These are phyloP conservation scores for Pherbina coryleti DNA, from an alignment of 2,888 invertebrate species.

Conservation along the genomic window DNA sequence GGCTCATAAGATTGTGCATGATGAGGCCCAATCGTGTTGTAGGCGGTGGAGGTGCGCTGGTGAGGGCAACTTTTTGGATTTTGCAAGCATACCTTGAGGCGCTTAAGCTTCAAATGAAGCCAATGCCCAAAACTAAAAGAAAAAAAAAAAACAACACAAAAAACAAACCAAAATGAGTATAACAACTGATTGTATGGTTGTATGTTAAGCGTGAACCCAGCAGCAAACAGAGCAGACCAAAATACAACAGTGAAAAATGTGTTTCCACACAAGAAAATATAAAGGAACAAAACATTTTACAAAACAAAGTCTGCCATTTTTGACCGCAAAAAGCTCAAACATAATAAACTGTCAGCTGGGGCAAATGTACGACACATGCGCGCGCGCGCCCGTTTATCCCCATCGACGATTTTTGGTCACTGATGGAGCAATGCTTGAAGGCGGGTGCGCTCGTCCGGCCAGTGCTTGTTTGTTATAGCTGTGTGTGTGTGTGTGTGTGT, in stretches of 20 bases:
- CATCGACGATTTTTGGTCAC: neutral
- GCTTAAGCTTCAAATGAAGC: constrained; percentile 37
- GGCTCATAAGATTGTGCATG: neutral
- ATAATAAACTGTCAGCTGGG: constrained; percentile 25
- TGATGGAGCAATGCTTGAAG: neutral
- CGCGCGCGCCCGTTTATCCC: neutral
- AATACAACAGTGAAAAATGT: no score
- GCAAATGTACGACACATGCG: constrained; percentile 1
- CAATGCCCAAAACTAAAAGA: constrained; percentile 40
- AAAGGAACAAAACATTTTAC: no score
- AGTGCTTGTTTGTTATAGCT: neutral
- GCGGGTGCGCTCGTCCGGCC: neutral
- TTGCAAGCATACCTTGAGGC: neutral
- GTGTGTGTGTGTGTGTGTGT: neutral
- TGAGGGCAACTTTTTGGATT: neutral
- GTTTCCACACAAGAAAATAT: no score
- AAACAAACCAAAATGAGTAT: neutral
- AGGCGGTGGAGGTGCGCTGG: neutral
- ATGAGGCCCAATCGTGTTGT: neutral
- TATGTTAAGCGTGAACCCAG: no score
- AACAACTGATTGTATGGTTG: constrained; percentile 10
- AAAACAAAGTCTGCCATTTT: no score
- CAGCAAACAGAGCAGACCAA: no score
- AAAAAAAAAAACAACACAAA: neutral
- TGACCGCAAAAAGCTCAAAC: constrained; percentile 5